Evolutionary conservation across 2,113 vertebrate genomes (phyloP).

Genomic region (Macaca mulatta): DNA sequence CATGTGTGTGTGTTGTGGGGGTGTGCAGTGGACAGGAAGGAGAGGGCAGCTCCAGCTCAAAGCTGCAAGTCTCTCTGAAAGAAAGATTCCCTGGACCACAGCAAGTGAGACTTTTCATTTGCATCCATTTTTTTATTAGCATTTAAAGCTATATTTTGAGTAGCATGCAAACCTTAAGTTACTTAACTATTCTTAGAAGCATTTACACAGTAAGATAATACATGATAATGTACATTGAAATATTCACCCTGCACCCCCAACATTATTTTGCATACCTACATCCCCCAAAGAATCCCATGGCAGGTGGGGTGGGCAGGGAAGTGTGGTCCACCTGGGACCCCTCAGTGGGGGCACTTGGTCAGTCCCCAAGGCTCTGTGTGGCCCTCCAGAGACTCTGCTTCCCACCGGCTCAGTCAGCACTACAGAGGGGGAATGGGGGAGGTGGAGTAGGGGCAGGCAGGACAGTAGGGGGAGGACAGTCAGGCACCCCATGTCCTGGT

Average conservation of each 20-base stretch:
- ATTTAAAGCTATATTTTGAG: neutral
- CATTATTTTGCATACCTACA: neutral
- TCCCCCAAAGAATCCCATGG: neutral
- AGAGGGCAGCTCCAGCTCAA: neutral
- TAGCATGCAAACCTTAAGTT: neutral
- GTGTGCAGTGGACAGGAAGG: neutral
- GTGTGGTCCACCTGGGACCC: no score
- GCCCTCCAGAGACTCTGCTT: no score
- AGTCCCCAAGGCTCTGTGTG: no score
- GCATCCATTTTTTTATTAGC: neutral
- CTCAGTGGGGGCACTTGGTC: no score
- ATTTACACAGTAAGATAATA: neutral
- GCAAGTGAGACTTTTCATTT: neutral
- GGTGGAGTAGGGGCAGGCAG: no score
- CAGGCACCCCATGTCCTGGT: no score
- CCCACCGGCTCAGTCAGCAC: no score
- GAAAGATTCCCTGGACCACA: neutral
- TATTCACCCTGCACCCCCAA: neutral
- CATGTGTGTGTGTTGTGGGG: neutral
- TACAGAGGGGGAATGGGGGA: rapidly evolving
- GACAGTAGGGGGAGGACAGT: no score
- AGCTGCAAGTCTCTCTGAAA: no score
- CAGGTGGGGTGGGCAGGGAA: no score
- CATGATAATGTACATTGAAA: neutral
- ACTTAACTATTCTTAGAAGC: neutral